These are phyloP conservation scores for Globia sparganii DNA, from an alignment of 2,888 invertebrate genomes.

Conservation along the genomic window DNA sequence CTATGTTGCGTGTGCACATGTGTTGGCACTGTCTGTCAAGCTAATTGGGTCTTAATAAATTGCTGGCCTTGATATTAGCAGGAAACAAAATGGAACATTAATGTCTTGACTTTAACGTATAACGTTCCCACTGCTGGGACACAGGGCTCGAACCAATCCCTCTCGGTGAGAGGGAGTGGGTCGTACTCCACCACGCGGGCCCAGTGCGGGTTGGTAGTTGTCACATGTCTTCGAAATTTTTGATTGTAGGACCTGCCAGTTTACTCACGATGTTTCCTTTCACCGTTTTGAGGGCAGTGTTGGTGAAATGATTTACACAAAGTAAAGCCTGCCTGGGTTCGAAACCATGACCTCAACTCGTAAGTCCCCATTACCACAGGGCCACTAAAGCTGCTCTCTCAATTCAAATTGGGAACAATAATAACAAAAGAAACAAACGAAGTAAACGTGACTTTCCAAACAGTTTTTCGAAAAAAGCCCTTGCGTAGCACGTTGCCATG, in stretches of 20 bases:
- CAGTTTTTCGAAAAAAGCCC: not conserved
- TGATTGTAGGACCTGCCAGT: not conserved
- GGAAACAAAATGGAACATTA: not conserved
- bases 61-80: slow-evolving; percentile 5
- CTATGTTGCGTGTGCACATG: slow-evolving; percentile 14
- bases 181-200: not conserved
- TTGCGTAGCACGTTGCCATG: not conserved
- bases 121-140: not conserved
- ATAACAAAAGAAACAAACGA: too few species aligned
- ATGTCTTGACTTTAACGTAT: not conserved
- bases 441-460: not conserved
- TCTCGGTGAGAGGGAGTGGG: not conserved
- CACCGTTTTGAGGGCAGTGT: not conserved
- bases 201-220: not conserved
- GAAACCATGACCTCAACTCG: not conserved
- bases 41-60: slow-evolving; percentile 11
- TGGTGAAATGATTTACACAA: not conserved
- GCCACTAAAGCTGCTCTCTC: not conserved
- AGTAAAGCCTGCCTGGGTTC: not conserved
- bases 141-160: not conserved
- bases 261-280: not conserved
- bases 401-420: not conserved
- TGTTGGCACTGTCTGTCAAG: not conserved
- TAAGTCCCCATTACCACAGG: not conserved
- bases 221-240: not conserved